These are phyloP conservation scores for Hemaris fuciformis DNA, from an alignment of 2,888 invertebrate genomes.

Conservation along the genomic window DNA sequence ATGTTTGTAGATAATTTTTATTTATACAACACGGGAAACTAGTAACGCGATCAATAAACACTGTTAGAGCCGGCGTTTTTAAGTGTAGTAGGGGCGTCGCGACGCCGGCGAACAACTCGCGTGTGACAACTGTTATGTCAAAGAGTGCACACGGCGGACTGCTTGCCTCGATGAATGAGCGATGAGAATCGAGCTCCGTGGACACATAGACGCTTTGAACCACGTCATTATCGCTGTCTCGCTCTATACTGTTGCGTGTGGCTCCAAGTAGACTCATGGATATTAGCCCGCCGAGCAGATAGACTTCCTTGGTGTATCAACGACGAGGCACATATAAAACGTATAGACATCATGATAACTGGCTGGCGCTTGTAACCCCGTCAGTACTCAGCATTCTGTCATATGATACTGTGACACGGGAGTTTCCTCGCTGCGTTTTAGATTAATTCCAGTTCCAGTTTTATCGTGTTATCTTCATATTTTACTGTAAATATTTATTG, in stretches of 20 bases:
- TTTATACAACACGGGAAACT: conserved; percentile 33
- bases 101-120: conserved; percentile 1
- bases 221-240: conserved; percentile 45
- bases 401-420: not conserved
- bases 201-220: conserved; percentile 33
- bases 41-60: conserved; percentile 26
- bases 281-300: not conserved
- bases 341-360: not conserved
- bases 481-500: not conserved
- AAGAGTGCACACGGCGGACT: conserved; percentile 24
- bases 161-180: conserved; percentile 42
- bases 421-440: not conserved
- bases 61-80: conserved; percentile 25
- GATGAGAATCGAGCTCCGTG: conserved; percentile 30
- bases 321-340: not conserved
- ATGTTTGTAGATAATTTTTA: conserved; percentile 40
- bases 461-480: not conserved
- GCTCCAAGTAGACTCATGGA: not conserved
- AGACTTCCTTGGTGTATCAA: not conserved
- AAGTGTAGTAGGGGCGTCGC: conserved; percentile 25
- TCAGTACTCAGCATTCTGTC: not conserved
- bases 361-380: not conserved
- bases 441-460: not conserved
- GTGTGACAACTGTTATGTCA: conserved; percentile 33
- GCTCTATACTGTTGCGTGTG: conserved; percentile 30